A percentile compares a stretch with the other conserved stretches of the same genome.
These are phyloP conservation scores for Lepus townsendii DNA, from an alignment of 2,797 vertebrate genomes.

Conservation along the genomic window DNA sequence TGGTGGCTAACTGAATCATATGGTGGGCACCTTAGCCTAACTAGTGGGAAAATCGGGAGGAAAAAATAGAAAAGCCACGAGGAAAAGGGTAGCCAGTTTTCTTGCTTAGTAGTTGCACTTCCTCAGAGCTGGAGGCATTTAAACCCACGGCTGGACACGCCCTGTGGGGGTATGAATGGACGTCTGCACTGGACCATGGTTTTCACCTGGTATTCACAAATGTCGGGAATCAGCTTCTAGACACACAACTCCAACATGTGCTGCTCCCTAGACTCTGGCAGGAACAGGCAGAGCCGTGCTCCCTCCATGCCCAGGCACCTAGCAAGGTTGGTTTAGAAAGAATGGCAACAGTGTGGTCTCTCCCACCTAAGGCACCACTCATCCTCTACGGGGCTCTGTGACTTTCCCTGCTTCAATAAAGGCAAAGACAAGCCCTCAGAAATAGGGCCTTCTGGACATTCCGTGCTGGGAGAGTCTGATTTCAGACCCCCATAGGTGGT, in stretches of 20 bases:
- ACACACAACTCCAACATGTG: rapidly evolving
- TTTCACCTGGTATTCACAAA: neutral
- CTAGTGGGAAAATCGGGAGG: neutral
- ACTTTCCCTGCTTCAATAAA: neutral
- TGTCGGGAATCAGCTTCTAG: no score
- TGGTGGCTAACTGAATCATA: neutral
- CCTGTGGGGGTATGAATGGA: neutral
- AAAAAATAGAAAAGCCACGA: neutral
- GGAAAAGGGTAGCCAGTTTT: neutral
- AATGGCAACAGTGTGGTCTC: neutral
- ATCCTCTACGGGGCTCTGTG: neutral
- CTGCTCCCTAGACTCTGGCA: neutral
- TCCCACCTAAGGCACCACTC: neutral
- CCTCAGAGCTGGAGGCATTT: neutral
- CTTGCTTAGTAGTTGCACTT: neutral
- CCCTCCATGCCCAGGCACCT: neutral
- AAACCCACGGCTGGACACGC: neutral
- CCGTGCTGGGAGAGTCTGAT: neutral
- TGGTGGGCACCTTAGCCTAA: neutral
- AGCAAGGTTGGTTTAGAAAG: neutral
- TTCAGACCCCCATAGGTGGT: neutral
- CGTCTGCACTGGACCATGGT: rapidly evolving
- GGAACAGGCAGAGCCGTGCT: neutral
- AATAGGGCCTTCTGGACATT: neutral
- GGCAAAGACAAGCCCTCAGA: neutral